phyloP scores from a whole-genome alignment of 2,888 invertebrate genomes.

The Eupithecia exiguata region DNA sequence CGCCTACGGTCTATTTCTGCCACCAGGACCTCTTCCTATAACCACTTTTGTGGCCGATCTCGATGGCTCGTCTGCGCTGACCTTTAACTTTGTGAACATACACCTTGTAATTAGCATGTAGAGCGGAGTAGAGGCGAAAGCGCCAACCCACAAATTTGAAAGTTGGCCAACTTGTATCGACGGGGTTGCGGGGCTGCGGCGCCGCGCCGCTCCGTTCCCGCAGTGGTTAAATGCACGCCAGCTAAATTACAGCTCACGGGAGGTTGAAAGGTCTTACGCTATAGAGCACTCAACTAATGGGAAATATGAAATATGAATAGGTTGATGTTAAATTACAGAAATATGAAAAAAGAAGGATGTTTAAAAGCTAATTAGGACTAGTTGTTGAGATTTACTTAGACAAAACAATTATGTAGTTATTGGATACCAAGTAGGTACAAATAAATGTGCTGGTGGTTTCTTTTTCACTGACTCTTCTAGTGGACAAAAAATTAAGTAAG shows the following conservation, averaged over 20 bases:
- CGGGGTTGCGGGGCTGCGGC: conserved; percentile 57
- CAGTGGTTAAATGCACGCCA: conserved; percentile 30
- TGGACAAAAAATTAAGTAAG: no score
- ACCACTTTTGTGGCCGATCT: background rate
- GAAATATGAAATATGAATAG: conserved; percentile 5
- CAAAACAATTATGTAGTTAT: no score
- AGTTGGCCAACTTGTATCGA: conserved; percentile 76
- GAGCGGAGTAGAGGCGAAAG: conserved; percentile 58
- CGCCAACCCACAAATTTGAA: conserved; percentile 80
- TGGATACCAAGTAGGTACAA: no score
- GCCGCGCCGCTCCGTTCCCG: conserved; percentile 49
- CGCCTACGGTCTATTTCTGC: background rate
- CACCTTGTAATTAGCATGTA: conserved; percentile 50
- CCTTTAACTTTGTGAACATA: conserved; percentile 11
- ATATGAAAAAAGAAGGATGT: background rate
- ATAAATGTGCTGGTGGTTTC: no score
- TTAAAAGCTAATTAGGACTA: no score
- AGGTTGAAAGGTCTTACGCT: conserved; percentile 22
- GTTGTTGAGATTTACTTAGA: no score
- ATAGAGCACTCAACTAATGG: conserved; percentile 17
- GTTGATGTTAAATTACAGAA: background rate
- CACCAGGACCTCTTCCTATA: no score
- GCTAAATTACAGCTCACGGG: conserved; percentile 23
- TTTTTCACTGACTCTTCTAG: no score
- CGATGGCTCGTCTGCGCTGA: background rate